These are phyloP conservation scores for Echinops telfairi DNA, from an alignment of 2,113 vertebrate genomes.

Conservation along the genomic window DNA sequence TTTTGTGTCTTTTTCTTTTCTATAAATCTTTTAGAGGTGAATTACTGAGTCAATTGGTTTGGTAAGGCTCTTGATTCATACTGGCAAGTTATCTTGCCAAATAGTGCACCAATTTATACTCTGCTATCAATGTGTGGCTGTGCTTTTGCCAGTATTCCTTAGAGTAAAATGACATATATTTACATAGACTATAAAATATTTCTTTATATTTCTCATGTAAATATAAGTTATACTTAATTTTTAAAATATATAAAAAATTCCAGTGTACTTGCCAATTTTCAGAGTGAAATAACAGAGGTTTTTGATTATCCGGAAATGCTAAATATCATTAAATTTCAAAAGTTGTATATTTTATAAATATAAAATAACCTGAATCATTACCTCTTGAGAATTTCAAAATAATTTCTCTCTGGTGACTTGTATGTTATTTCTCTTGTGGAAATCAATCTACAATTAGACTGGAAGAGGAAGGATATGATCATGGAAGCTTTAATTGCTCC, in stretches of 20 bases:
- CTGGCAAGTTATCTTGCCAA: background rate
- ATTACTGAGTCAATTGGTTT: background rate
- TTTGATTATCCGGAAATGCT: conserved; percentile 43
- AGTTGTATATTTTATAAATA: conserved; percentile 49
- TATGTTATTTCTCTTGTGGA: conserved; percentile 63
- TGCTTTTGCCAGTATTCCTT: background rate
- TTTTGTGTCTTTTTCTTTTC: background rate
- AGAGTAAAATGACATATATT: background rate
- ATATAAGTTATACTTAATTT: background rate
- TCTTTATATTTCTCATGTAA: background rate
- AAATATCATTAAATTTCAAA: conserved; percentile 53
- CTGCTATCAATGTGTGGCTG: background rate
- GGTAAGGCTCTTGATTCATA: background rate
- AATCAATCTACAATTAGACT: conserved; percentile 68
- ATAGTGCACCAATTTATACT: background rate
- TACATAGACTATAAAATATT: background rate
- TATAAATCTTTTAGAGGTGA: background rate
- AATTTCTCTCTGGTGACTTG: conserved; percentile 66
- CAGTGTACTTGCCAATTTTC: background rate
- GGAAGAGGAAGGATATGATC: conserved; percentile 61
- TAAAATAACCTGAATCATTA: conserved; percentile 34
- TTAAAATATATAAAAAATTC: conserved; percentile 26
- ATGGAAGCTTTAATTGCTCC: conserved; percentile 78
- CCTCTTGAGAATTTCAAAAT: conserved; percentile 64
- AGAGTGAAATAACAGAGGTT: background rate